Evolutionary conservation across 35 echinoderm and acorn worm genomes (phyloP), one percentile per base, ranked within the genome.

Genomic region (Patiria miniata): DNA sequence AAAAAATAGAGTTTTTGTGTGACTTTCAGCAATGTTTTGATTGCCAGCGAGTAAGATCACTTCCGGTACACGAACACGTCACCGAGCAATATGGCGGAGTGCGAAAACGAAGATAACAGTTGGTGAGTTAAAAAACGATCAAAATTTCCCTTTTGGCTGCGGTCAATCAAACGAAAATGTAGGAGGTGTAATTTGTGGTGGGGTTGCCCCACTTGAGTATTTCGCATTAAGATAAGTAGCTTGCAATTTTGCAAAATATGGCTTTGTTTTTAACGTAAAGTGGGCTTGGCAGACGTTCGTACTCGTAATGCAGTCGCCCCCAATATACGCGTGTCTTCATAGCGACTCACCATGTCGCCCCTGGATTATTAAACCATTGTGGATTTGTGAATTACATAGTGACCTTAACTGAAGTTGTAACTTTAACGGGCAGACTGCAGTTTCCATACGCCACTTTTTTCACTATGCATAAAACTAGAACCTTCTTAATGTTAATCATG

Each of bases 61-160:
- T 87, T 87, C 85, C 85, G 85, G 85, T 87, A 50, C 77, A 52
- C 68, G 81, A 40, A 87, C 82, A 95, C 94, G 94, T 95, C 94
- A 95, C 89, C 89, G 36, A 77, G 83, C 73, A 95, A 95, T 81
- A 95, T 95, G 94, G 94, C 86, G 61, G 94, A 91, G 81, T 84
- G 73, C 58, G 94, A 86, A 30, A 56, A 68, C 37, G 94, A 95
- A 85, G 94, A 95, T 40, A 92, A 85, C 78, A 95, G 94, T 68
- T 95, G 94, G 94, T 95, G 83, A 91, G 94, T 61, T n/a, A 79
- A 57, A 89, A 84, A 54, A 52, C 52, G 28, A n/a, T 16, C 51
- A n/a, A 84, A 61, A n/a, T 5, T 15, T n/a, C 39, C 18, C 17
- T 42, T 50, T 39, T 39, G 17, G n/a, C 26, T 4, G 42, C 42